Evolutionary conservation across 2,797 vertebrate species (phyloP).

Genomic region (Halcyon badia): DNA sequence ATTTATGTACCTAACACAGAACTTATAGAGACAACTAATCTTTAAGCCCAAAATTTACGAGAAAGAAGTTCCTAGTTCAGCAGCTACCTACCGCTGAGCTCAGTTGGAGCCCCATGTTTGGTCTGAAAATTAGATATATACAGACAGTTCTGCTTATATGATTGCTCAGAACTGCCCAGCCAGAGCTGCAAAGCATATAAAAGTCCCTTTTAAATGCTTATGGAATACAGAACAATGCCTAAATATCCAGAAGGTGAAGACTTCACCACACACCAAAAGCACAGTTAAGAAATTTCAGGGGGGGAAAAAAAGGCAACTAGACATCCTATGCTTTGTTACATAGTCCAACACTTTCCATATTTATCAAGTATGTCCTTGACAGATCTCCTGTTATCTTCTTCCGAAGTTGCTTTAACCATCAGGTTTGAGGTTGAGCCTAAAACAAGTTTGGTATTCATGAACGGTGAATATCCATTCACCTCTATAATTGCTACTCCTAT

Average conservation of each 20-base stretch:
- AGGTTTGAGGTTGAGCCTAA: background rate
- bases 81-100: background rate
- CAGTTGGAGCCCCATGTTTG: background rate
- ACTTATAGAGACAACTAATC: background rate
- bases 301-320: background rate
- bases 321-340: background rate
- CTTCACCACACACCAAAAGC: background rate
- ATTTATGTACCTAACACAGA: background rate
- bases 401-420: background rate
- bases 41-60: background rate
- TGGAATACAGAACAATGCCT: background rate
- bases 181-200: background rate
- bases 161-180: background rate
- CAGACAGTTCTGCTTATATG: background rate
- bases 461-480: background rate
- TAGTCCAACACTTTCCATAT: background rate
- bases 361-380: background rate
- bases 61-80: background rate
- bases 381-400: background rate
- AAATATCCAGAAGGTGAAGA: background rate
- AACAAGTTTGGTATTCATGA: background rate
- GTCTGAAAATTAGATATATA: background rate
- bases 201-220: background rate
- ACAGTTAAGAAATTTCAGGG: background rate
- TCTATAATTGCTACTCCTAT: background rate